These are phyloP conservation scores for Schizopygopsis pylzovi DNA, from an alignment of 2,797 vertebrate genomes.

Conservation along the genomic window DNA sequence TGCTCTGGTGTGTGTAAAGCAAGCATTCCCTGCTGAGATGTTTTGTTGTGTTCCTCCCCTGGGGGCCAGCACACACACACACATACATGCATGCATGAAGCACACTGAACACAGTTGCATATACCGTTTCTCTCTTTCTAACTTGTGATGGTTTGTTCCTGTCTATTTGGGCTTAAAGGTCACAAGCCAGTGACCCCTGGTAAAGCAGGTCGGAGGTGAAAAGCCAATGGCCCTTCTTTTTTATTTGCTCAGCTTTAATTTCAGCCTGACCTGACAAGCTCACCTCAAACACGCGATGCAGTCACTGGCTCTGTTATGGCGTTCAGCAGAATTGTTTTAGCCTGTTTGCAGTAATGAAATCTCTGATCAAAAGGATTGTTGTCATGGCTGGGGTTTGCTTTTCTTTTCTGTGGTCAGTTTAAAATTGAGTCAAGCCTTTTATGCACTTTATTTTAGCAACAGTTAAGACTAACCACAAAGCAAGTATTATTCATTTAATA, in stretches of 20 bases:
- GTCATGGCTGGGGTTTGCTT: background rate
- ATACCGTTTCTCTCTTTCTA: background rate
- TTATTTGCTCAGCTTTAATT: background rate
- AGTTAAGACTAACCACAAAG: too few species aligned
- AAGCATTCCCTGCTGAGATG: background rate
- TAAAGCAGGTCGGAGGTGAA: conserved; percentile 31
- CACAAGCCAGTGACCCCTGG: background rate
- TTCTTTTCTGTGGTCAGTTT: background rate
- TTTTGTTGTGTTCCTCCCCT: background rate
- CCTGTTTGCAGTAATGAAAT: conserved; percentile 7
- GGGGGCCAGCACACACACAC: background rate
- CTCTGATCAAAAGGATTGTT: background rate
- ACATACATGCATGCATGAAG: too few species aligned
- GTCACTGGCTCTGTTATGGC: background rate
- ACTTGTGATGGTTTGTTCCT: conserved; percentile 10
- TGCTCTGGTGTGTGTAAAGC: background rate
- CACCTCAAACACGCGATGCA: background rate
- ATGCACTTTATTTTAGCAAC: background rate
- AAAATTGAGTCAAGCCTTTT: background rate
- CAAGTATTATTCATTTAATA: background rate
- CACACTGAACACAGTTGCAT: too few species aligned
- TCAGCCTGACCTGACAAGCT: conserved; percentile 5
- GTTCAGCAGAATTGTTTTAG: background rate
- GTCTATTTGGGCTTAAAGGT: conserved; percentile 7
- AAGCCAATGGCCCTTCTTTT: background rate